Percentiles rank a stretch among this genome's conserved stretches.
phyloP scores from a whole-genome alignment of 2,113 vertebrate species.

The Otis tarda region DNA sequence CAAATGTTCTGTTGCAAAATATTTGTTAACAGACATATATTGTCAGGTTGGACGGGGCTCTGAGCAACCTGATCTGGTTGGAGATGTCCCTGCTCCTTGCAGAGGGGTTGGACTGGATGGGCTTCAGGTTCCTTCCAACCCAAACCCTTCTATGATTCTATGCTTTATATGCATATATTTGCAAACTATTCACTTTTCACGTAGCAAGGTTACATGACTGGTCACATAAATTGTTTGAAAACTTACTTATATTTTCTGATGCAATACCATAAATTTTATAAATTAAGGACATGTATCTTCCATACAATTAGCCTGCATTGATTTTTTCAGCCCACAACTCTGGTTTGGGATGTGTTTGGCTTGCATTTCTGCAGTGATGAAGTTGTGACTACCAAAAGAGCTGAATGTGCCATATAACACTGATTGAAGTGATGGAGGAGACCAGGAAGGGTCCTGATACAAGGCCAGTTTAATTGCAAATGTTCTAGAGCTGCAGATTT shows the following conservation, averaged over 20 bases:
- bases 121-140: not conserved
- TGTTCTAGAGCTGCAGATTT: no score
- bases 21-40: not conserved
- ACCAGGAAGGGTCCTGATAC: not conserved
- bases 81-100: not conserved
- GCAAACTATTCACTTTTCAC: not conserved
- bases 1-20: not conserved
- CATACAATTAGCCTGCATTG: not conserved
- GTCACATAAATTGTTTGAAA: not conserved
- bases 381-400: not conserved
- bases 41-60: not conserved
- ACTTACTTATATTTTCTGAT: not conserved
- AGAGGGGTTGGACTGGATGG: not conserved
- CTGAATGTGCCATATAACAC: not conserved
- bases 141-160: not conserved
- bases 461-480: not conserved
- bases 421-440: not conserved
- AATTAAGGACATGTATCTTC: not conserved
- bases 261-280: not conserved
- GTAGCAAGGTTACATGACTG: not conserved
- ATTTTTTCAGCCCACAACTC: not conserved
- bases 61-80: not conserved
- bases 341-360: not conserved
- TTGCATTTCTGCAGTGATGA: not conserved
- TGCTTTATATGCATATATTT: not conserved